phyloP scores from a whole-genome alignment of 2,797 vertebrate genomes.

The Sardinella longiceps region DNA sequence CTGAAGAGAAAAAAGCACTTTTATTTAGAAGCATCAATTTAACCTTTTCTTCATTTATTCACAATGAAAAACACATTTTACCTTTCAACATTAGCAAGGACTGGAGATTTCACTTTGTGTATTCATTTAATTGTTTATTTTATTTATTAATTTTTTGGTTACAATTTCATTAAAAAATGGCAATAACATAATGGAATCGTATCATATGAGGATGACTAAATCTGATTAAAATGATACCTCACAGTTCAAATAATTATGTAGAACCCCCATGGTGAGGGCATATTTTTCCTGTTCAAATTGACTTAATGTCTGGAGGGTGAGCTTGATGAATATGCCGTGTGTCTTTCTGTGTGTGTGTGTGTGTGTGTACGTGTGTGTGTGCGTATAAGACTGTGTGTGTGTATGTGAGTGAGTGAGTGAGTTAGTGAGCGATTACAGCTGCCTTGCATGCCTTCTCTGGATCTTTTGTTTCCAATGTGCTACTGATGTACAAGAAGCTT shows the following conservation, averaged over 20 bases:
- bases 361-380: slow-evolving; percentile 38
- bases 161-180: no score
- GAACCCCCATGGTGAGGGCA: background rate
- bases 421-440: background rate
- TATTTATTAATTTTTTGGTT: background rate
- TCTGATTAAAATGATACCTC: background rate
- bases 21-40: background rate
- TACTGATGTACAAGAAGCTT: background rate
- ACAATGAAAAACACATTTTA: background rate
- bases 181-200: slow-evolving; percentile 1
- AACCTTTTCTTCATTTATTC: background rate
- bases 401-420: background rate
- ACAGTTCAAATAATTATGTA: background rate
- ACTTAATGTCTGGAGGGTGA: slow-evolving; percentile 54
- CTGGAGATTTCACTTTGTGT: background rate
- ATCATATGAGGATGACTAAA: background rate
- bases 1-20: slow-evolving; percentile 30
- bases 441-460: background rate
- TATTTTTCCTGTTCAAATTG: slow-evolving; percentile 52
- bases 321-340: slow-evolving; percentile 57
- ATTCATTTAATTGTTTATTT: background rate
- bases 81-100: background rate
- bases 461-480: slow-evolving; percentile 15
- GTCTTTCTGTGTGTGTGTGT: no score
- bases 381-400: no score